Conservation (phyloP, 2,113 vertebrate species). For the Pluvianellus socialis region DNA sequence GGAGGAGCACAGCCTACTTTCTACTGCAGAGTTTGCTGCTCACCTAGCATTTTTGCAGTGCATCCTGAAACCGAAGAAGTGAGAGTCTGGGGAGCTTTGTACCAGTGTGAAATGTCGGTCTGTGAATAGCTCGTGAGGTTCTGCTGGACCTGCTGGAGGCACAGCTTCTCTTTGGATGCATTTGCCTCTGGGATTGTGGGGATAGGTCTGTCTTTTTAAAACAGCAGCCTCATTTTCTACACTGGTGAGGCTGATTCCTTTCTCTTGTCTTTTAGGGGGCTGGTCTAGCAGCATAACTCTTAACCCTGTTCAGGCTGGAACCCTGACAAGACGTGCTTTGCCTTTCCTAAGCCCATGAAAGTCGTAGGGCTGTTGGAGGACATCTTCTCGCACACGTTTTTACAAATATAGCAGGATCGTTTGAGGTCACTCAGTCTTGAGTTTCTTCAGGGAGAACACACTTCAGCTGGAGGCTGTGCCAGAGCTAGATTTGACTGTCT, state of each 20-base stretch:
- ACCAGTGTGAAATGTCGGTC: neutral
- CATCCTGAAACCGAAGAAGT: neutral
- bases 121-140: neutral
- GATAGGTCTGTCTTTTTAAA: neutral
- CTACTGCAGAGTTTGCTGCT: neutral
- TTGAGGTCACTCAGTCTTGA: conserved; percentile 36
- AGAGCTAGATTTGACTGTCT: neutral
- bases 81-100: neutral
- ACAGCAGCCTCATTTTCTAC: neutral
- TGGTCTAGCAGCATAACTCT: neutral
- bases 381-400: neutral
- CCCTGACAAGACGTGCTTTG: neutral
- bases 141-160: neutral
- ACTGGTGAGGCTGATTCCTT: neutral
- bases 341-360: neutral
- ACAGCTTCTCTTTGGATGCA: neutral
- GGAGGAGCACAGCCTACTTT: neutral
- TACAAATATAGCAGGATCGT: conserved; percentile 40
- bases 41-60: neutral
- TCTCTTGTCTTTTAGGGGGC: neutral
- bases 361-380: neutral
- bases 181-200: neutral
- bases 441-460: conserved; percentile 8
- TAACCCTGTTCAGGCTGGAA: neutral
- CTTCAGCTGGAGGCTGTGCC: neutral